Evolutionary conservation across 2,797 vertebrate genomes (phyloP), one percentile per base, ranked within the genome.

Genomic region (Xenops minutus): DNA sequence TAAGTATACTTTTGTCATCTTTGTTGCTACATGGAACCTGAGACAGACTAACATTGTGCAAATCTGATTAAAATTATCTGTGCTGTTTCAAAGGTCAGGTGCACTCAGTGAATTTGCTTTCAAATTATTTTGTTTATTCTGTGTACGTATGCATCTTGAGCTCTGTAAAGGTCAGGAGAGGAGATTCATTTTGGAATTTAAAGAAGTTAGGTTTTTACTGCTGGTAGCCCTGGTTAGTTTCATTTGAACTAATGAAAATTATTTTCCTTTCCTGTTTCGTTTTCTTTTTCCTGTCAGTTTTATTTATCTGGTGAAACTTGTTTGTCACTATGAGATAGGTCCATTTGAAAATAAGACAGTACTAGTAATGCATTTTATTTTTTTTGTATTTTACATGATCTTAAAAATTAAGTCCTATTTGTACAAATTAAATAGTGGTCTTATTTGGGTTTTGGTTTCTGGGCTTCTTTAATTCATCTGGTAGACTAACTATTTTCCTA

Each of bases 91-190:
- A 98, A 98, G 98, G 98, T 98, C 98, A 98, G 97, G 92, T 51
- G 22, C 91, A 89, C 79, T 97, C 96, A 91, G 93, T 92, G 87
- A 97, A 97, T 98, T 98, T 98, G 90, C 97, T 98, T 97, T 97
- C 96, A 98, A 98, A 98, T 98, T 97, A 98, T 98, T 97, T 98
- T 98, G 97, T 98, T 98, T 98, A 97, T 98, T 98, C 97, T 98
- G 94, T 97, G 94, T 96, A 96, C 34, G 74, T 97, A 95, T 97
- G 97, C 90, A 97, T 97, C 95, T 96, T 73, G 92, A 98, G 91
- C 93, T 97, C 92, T 97, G 22, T 97, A 98, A 98, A 98, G 98
- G 97, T 98, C 98, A 98, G 93, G 93, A 96, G 88, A 94, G 85
- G 92, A 97, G 95, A 97, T 95, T 96, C 48, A 84, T 97, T 97